Evolutionary conservation across 2,113 vertebrate genomes (phyloP), one percentile per base, ranked within the genome.

Genomic region (Atractosteus spatula): DNA sequence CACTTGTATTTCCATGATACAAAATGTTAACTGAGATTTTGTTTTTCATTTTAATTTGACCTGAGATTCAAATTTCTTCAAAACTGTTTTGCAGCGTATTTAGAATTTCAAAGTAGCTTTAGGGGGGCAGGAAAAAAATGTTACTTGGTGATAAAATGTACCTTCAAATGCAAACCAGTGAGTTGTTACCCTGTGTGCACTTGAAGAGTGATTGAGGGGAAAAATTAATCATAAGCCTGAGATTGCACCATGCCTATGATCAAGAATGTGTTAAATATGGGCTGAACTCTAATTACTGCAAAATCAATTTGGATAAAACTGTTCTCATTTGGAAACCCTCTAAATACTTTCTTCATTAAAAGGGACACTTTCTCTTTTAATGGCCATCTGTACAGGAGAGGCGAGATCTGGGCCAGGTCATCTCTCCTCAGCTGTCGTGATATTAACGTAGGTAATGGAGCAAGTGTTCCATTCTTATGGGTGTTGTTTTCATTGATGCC

Each of bases 401-500:
- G 94, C 91, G 95, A 95, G 93, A 93, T 92, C 92, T 93, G 94
- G 93, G 94, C 93, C 92, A 94, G 96, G 95, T 97, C 95, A 96
- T 96, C 95, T 95, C 93, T 92, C 91, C 94, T 98, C 96, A 98
- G 96, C 96, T 98, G 96, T 97, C 96, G 94, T 90, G 93, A 92
- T 95, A 97, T 97, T 96, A 97, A 92, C 94, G 94, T 96, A 96
- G 96, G 95, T 98, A 98, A 97, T 97, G 95, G 95, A 95, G 95
- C 95, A 96, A 95, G 93, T 93, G 92, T 93, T 87, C 87, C 66
- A 80, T 96, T 96, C 95, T 96, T 94, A 93, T 95, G 95, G 95
- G 88, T 90, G 94, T 96, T 96, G 96, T 97, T 97, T 96, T 95
- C 94, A 89, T 93, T 94, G 93, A 91, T 91, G 92, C 93, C 93